These are phyloP conservation scores for Hirtodrosophila histrioides DNA, from an alignment of 2,888 invertebrate species.

Conservation along the genomic window DNA sequence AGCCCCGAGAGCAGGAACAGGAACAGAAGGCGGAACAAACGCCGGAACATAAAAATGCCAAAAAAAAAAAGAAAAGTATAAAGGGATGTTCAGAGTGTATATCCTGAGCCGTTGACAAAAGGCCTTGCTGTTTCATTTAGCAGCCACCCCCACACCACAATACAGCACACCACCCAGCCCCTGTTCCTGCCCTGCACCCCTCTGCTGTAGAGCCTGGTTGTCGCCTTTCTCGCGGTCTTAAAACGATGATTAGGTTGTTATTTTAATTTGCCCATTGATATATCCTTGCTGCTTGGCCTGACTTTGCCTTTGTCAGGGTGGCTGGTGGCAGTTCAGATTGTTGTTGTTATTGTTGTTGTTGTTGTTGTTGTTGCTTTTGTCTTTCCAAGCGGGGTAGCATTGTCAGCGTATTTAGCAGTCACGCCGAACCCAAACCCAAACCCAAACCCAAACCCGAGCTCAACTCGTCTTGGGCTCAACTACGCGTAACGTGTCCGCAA, in stretches of 20 bases:
- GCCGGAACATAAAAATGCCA: conserved; percentile 82
- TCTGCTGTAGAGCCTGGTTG: conserved; percentile 42
- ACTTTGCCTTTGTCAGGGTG: conserved; percentile 72
- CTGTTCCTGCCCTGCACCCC: conserved; percentile 32
- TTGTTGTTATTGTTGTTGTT: conserved; percentile 32
- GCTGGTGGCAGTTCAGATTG: conserved; percentile 60
- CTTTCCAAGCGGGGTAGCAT: conserved; percentile 60
- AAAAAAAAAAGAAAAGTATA: conserved; percentile 36
- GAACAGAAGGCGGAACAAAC: conserved; percentile 84
- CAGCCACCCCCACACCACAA: conserved; percentile 43
- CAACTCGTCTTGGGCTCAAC: conserved; percentile 81
- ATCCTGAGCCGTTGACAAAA: conserved; percentile 65
- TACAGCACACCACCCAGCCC: conserved; percentile 20
- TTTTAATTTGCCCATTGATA: conserved; percentile 85
- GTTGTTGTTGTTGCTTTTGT: conserved; percentile 41
- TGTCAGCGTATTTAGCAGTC: conserved; percentile 80
- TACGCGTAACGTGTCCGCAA: conserved; percentile 85
- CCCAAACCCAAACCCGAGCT: conserved; percentile 43
- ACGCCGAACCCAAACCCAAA: conserved; percentile 49
- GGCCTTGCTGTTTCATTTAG: conserved; percentile 80
- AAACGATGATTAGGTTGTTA: conserved; percentile 85
- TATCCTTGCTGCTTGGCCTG: conserved; percentile 72
- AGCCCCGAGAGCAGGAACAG: conserved; percentile 65
- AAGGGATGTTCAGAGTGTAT: conserved; percentile 61
- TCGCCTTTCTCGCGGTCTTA: conserved; percentile 83